Evolutionary conservation across 2,888 invertebrate species (phyloP), one percentile per base, ranked within the genome.

Genomic region (Ophion slaviceki): DNA sequence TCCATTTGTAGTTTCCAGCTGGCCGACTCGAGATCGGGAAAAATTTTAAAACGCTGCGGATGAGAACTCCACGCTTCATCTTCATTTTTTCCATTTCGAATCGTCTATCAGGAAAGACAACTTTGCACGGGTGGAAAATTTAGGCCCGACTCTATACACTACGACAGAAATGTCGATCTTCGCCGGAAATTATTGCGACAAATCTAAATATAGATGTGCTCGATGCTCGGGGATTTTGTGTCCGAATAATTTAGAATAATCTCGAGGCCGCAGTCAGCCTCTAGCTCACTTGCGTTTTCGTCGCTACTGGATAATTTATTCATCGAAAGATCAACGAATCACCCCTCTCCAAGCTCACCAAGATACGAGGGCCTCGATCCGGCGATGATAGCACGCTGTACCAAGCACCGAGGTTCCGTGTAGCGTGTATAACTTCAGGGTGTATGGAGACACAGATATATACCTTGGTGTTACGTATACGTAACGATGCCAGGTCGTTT

Each of bases 241-340:
- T 40, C 68, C 82, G 76, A 77, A 82, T 79, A 80, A 74, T 86
- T 86, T 64, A 64, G 71, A 59, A 70, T 82, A 82, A 86, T 84
- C 82, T 80, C 68, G 45, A 72, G 68, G 71, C 32, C 10, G 70
- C 53, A 20, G 57, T 64, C 75, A 6, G 32, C 7, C 11, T 24
- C 57, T 32, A 40, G 14, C 59, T 40, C 68, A 28, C 67, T 59
- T 53, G 79, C 61, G 64, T 71, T 81, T 80, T 71, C 71, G 71
- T 82, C 76, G 32, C 67, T 67, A 61, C 32, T 66, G 80, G 86
- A 83, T 86, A 86, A 86, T 86, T 86, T 84, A 84, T 86, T 86
- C 86, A 86, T 84, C 80, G 82, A 84, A 84, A 86, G 84, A 86
- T 86, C 86, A 84, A 82, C 86, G 76, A 77, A 82, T 85, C 81